These are phyloP conservation scores for Murina feae DNA, from an alignment of 2,113 vertebrate species.

Conservation along the genomic window DNA sequence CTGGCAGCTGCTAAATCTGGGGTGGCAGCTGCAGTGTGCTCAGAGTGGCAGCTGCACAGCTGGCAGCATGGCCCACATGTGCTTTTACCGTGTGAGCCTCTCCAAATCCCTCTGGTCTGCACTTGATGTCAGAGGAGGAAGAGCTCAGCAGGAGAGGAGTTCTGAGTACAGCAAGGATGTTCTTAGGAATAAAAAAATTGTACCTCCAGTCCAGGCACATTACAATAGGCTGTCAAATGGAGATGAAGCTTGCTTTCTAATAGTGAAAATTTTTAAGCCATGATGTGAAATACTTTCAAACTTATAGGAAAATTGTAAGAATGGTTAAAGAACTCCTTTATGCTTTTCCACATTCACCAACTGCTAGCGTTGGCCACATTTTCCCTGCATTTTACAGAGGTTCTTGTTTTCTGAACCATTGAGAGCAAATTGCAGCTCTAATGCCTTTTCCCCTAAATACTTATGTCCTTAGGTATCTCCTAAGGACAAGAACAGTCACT, in stretches of 20 bases:
- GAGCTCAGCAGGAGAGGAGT: neutral
- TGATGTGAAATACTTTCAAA: neutral
- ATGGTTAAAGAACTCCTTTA: neutral
- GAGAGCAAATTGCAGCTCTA: neutral
- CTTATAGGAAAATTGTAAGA: neutral
- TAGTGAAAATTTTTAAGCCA: neutral
- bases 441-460: neutral
- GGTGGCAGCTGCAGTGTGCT: neutral
- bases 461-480: neutral
- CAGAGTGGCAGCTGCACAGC: neutral
- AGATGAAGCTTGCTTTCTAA: neutral
- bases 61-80: neutral
- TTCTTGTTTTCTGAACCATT: neutral
- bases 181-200: neutral
- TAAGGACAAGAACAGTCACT: neutral
- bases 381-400: neutral
- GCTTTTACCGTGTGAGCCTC: neutral
- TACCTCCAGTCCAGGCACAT: neutral
- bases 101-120: neutral
- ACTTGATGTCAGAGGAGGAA: neutral
- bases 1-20: neutral
- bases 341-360: neutral
- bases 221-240: neutral
- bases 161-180: neutral
- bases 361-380: neutral